Evolutionary conservation across 2,888 invertebrate species (phyloP).

Genomic region (Alitta virens): DNA sequence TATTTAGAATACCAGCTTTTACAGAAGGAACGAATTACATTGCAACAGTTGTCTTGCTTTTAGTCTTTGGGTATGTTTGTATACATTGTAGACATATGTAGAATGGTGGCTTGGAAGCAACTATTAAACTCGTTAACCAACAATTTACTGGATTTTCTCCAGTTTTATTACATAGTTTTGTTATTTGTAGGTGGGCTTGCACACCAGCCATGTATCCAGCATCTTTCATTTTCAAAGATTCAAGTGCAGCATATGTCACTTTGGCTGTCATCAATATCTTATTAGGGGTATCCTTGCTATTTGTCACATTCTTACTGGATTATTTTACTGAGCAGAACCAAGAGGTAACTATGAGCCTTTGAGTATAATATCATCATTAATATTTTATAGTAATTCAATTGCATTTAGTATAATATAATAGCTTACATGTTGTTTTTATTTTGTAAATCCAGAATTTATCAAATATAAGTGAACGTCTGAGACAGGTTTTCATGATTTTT

Average conservation of each 20-base stretch:
- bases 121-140: no score
- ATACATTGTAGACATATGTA: no score
- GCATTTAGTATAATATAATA: neutral
- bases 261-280: conserved; percentile 76
- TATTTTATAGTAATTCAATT: neutral
- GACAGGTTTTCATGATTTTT: conserved; percentile 65
- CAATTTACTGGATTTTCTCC: no score
- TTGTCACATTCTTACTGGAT: conserved; percentile 69
- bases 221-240: conserved; percentile 67
- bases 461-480: conserved; percentile 1
- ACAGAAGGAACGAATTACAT: conserved; percentile 66
- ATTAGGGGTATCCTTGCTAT: conserved; percentile 62
- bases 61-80: conserved; percentile 45
- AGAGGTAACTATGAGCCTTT: no score
- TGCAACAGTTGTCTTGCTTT: conserved; percentile 65
- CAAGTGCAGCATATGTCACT: conserved; percentile 76
- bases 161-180: no score
- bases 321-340: conserved; percentile 61
- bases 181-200: conserved; percentile 61
- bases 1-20: conserved; percentile 74
- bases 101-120: no score
- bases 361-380: neutral
- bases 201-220: conserved; percentile 68
- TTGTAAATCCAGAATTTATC: neutral
- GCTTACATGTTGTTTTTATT: neutral